These are phyloP conservation scores for Oxyura jamaicensis DNA, from an alignment of 2,113 vertebrate species.

Conservation along the genomic window DNA sequence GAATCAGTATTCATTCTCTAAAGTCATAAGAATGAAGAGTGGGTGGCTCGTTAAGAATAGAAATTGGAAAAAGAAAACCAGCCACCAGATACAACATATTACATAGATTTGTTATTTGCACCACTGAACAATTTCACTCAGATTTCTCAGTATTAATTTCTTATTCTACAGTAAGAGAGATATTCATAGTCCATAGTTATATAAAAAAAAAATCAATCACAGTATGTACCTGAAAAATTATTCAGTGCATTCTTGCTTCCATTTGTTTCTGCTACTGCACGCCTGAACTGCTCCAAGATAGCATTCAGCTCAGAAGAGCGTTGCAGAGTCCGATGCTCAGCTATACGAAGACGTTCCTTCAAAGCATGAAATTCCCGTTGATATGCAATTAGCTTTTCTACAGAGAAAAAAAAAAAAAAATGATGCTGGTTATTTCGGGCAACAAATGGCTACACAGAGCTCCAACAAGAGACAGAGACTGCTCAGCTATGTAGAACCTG, in stretches of 20 bases:
- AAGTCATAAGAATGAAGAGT: background rate
- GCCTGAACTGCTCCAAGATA: constrained; percentile 92
- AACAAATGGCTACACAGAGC: background rate
- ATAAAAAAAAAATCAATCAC: background rate
- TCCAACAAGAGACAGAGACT: accelerated
- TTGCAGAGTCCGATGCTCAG: constrained; percentile 93
- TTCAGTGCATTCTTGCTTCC: constrained; percentile 87
- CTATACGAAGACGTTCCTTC: constrained; percentile 94
- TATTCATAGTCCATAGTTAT: background rate
- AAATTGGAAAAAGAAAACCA: background rate
- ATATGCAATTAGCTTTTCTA: constrained; percentile 94
- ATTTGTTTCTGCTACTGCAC: constrained; percentile 91
- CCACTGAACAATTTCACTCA: background rate
- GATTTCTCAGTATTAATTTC: background rate
- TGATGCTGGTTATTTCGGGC: background rate
- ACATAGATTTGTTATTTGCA: background rate
- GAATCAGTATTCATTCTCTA: background rate
- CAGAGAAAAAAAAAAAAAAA: background rate
- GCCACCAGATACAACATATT: background rate
- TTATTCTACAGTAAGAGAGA: background rate
- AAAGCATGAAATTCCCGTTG: constrained; percentile 95
- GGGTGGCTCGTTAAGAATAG: background rate
- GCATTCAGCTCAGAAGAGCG: constrained; percentile 93
- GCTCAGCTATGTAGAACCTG: background rate
- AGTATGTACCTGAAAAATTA: constrained; percentile 88